These are phyloP conservation scores for Dendrocopos noguchii DNA, from an alignment of 2,113 vertebrate species.

Conservation along the genomic window DNA sequence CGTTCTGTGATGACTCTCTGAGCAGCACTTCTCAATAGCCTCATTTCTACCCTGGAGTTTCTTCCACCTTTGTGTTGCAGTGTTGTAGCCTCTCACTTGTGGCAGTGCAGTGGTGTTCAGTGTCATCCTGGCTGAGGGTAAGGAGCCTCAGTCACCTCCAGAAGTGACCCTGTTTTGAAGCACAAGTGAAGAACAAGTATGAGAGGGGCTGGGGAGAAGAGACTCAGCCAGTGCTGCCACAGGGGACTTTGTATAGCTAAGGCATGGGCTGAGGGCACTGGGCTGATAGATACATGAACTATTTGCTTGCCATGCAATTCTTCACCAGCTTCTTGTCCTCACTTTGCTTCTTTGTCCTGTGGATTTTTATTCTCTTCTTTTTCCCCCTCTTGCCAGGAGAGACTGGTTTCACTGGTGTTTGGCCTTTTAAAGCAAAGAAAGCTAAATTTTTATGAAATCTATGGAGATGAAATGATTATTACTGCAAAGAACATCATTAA, in stretches of 20 bases:
- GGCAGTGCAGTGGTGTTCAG: background rate
- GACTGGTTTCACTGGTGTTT: constrained; percentile 91
- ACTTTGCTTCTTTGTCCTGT: background rate
- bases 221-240: background rate
- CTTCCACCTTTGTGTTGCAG: background rate
- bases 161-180: background rate
- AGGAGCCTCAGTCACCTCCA: background rate
- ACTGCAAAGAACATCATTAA: constrained; percentile 91
- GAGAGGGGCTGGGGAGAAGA: background rate
- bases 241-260: background rate
- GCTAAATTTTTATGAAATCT: constrained; percentile 96
- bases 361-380: constrained; percentile 14
- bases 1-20: background rate
- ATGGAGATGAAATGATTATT: constrained; percentile 91
- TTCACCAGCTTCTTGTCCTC: background rate
- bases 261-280: background rate
- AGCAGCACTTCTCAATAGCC: background rate
- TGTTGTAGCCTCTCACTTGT: background rate
- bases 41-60: background rate
- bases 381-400: constrained; percentile 82
- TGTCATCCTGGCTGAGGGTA: background rate
- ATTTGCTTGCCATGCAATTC: background rate
- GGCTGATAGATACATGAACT: background rate
- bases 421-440: constrained; percentile 94
- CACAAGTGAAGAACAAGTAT: background rate